A percentile compares a stretch with the other conserved stretches of the same genome.
Conservation (phyloP, 2,797 vertebrate genomes). For the Myotis planiceps region DNA sequence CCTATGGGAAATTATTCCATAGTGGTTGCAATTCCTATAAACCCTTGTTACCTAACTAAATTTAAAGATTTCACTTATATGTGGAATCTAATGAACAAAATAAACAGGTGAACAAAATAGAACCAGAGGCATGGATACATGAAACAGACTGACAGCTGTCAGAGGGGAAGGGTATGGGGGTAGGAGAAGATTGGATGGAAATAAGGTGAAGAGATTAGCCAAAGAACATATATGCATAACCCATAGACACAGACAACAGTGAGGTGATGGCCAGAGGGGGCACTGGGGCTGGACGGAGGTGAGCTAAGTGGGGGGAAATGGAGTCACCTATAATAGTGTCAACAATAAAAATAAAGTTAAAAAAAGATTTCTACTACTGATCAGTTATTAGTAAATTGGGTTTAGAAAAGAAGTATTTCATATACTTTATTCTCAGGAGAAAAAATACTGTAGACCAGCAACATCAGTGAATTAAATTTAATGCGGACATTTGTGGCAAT, state of each 20-base stretch:
- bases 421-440: conserved; percentile 30
- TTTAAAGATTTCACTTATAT: neutral
- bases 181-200: neutral
- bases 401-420: conserved; percentile 49
- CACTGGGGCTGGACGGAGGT: neutral
- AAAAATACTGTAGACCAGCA: neutral
- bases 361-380: neutral
- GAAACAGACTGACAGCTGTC: neutral
- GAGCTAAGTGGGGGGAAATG: neutral
- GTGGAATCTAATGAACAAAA: neutral
- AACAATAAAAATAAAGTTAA: neutral
- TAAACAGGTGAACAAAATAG: neutral
- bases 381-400: neutral
- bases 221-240: neutral
- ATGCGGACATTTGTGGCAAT: conserved; percentile 46
- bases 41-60: neutral
- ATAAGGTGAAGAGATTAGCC: neutral
- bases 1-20: neutral
- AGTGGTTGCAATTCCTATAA: neutral
- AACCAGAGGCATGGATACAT: neutral
- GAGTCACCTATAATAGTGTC: neutral
- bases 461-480: conserved; percentile 69
- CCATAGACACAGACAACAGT: neutral
- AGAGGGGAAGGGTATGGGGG: too few species aligned
- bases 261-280: neutral